Base-by-base conservation (phyloP, 2,888 invertebrate species). In the Philhelius pedissequus region DNA sequence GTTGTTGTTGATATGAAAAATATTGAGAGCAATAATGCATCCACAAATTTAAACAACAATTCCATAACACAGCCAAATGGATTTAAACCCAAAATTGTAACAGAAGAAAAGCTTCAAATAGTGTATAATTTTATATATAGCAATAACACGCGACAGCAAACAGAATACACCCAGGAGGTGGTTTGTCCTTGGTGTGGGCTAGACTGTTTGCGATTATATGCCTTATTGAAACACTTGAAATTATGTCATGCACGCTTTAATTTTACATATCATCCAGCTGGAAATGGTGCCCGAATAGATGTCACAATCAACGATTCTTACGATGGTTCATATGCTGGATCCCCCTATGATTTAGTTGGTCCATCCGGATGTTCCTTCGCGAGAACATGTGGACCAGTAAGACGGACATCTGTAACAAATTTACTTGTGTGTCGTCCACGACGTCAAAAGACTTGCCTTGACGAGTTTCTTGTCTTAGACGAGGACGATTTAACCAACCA, bases 181-280 rank as follows among this genome's bases (percentile, higher is more conserved):
- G 96, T 96, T 89, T 99, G 99, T 90, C 98, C 99, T 0, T 99
- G 98, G 98, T 99, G 99, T 91, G 96, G 96, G 6, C 92, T 98
- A 20, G 96, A 98, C 92, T 98, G 98, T 89, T 94, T 95, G 69
- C 94, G 95, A 38, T 93, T 99, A 22, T 98, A 98, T 92, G 96
- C 97, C 0, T 92, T 99, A 86, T 93, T 99, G 43, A 98, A 98
- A 90, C 99, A 99, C 91, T 94, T 99, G 71, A 97, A 98, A 91
- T 92, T 97, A 52, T 97, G 97, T 90, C 99, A 99, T 92, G 96
- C 97, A 3, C 94, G 99, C 88, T 98, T 98, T 91, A 96, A 96
- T 87, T 98, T 99, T 89, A 96, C 97, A 2, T 98, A 97, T 91
- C 91, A 89, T 78, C 89, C 90, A 38, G 89, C 90, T 6, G 89